Evolutionary conservation across 2,888 invertebrate species (phyloP).

Genomic region (Dyspetes luteomarginatus): DNA sequence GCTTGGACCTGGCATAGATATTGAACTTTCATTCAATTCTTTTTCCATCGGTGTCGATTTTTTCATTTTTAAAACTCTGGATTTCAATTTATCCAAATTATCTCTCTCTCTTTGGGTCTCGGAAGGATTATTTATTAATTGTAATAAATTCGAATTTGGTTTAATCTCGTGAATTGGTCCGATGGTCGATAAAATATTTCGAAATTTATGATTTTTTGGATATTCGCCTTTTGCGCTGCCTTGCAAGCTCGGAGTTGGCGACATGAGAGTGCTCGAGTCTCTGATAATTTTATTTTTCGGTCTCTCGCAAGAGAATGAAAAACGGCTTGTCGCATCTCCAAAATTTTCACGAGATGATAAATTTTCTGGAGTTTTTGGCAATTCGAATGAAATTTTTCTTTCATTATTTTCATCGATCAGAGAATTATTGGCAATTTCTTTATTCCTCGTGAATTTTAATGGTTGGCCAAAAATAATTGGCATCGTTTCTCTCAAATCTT

Average conservation of each 20-base stretch:
- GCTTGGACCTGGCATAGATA: not conserved
- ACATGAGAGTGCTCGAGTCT: slow-evolving; percentile 57
- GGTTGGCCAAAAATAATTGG: slow-evolving; percentile 68
- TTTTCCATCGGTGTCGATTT: not conserved
- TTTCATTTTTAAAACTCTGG: not conserved
- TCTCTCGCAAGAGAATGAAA: slow-evolving; percentile 30
- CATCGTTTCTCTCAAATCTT: slow-evolving; percentile 66
- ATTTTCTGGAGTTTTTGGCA: slow-evolving; percentile 13
- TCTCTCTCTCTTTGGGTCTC: too few species aligned
- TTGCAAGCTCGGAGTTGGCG: slow-evolving; percentile 64
- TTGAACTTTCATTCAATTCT: not conserved
- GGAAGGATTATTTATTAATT: too few species aligned
- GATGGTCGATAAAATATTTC: slow-evolving; percentile 27
- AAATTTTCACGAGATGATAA: not conserved
- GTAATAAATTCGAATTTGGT: not conserved
- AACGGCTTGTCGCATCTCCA: slow-evolving; percentile 37
- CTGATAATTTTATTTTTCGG: slow-evolving; percentile 11
- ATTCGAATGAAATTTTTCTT: not conserved
- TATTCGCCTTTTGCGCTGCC: slow-evolving; percentile 17
- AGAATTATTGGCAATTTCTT: not conserved
- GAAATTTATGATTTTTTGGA: not conserved
- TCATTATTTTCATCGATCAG: not conserved
- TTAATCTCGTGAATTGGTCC: slow-evolving; percentile 20
- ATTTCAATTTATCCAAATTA: slow-evolving; percentile 19
- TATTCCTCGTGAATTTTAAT: slow-evolving; percentile 52